These are phyloP conservation scores for Astreopora myriophthalma DNA, from an alignment of 64 coral and sea anemone genomes.

Conservation along the genomic window DNA sequence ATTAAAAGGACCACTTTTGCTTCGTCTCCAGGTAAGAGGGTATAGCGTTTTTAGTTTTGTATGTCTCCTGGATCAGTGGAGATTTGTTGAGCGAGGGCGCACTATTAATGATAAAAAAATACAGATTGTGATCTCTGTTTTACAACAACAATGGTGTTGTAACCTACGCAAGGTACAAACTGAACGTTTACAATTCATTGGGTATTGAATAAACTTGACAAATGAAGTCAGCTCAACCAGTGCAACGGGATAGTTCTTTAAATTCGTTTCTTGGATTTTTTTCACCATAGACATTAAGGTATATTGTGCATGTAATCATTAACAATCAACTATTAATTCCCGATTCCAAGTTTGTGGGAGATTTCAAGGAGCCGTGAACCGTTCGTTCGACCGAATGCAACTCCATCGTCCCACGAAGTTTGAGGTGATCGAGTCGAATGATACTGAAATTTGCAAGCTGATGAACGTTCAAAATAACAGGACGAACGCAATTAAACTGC, in stretches of 20 bases:
- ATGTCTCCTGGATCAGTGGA: background rate
- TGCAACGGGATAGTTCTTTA: too few relatives aligned
- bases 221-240: too few relatives aligned
- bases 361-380: background rate
- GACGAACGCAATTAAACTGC: background rate
- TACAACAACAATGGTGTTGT: background rate
- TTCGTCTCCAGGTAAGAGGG: background rate
- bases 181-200: background rate
- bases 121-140: background rate
- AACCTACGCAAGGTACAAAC: background rate
- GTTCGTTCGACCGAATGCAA: background rate
- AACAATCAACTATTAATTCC: background rate
- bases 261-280: too few relatives aligned
- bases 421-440: background rate
- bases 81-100: background rate
- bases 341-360: background rate
- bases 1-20: background rate
- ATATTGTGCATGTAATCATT: background rate
- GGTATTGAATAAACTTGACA: too few relatives aligned
- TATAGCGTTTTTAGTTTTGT: background rate
- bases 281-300: background rate
- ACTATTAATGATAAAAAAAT: background rate
- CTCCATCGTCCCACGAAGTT: background rate
- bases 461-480: too few relatives aligned
- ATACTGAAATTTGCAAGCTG: too few relatives aligned